Evolutionary conservation across 2,888 invertebrate genomes (phyloP).

Genomic region (Deroplatys truncata): DNA sequence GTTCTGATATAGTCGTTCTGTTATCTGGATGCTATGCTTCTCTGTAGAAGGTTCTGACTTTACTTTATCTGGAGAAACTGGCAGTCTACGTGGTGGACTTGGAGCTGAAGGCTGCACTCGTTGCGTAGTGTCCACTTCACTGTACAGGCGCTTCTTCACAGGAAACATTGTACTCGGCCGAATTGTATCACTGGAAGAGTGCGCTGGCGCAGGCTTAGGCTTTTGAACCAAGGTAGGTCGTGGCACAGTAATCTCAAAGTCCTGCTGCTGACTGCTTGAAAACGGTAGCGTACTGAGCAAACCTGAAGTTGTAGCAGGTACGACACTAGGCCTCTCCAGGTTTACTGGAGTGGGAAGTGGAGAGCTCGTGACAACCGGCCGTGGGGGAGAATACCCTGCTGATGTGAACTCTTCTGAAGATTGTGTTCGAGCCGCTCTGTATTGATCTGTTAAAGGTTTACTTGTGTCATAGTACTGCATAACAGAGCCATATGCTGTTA

Average conservation of each 20-base stretch:
- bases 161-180: conserved; percentile 48
- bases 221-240: neutral
- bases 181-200: neutral
- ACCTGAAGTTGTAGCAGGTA: conserved; percentile 1
- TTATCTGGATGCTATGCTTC: neutral
- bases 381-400: neutral
- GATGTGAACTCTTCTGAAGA: conserved; percentile 14
- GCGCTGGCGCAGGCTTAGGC: neutral
- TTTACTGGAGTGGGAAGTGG: neutral
- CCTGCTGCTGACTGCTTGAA: neutral
- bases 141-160: conserved; percentile 61
- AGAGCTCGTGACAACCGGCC: neutral
- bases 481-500: conserved; percentile 23
- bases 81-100: neutral
- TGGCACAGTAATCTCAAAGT: neutral
- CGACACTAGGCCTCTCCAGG: neutral
- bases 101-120: neutral
- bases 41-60: neutral
- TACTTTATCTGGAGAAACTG: neutral
- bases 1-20: neutral
- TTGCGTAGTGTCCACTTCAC: conserved; percentile 41
- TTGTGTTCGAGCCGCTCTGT: conserved; percentile 36
- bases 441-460: conserved; percentile 52
- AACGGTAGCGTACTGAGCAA: neutral
- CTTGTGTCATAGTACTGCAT: conserved; percentile 55